These are phyloP conservation scores for Tyria jacobaeae DNA, from an alignment of 2,888 invertebrate species.

Conservation along the genomic window DNA sequence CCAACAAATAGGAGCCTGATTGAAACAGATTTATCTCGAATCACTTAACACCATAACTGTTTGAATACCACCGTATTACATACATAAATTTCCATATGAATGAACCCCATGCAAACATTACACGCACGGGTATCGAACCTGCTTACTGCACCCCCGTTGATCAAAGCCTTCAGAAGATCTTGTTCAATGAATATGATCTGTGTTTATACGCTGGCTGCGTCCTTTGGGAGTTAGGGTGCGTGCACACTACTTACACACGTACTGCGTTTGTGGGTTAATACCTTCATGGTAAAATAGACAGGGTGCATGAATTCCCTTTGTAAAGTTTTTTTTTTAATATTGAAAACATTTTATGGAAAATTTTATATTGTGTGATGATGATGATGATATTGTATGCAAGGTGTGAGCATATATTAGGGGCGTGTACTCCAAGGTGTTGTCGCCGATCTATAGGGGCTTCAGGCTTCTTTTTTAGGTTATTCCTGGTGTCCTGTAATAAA, in stretches of 20 bases:
- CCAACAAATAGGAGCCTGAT: not conserved
- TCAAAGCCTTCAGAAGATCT: slow-evolving; percentile 49
- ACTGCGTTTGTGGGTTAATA: slow-evolving; percentile 33
- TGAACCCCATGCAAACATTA: slow-evolving; percentile 20
- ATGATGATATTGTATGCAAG: too few species aligned
- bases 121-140: slow-evolving; percentile 23
- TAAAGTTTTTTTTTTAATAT: not conserved
- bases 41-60: slow-evolving; percentile 8
- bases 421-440: too few species aligned
- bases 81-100: slow-evolving; percentile 12
- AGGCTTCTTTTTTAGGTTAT: too few species aligned
- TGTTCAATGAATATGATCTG: slow-evolving; percentile 48
- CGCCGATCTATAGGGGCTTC: too few species aligned
- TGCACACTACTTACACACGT: slow-evolving; percentile 30
- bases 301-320: not conserved
- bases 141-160: slow-evolving; percentile 26
- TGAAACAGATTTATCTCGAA: slow-evolving; percentile 5
- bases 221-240: slow-evolving; percentile 43
- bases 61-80: slow-evolving; percentile 1
- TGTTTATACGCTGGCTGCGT: slow-evolving; percentile 46
- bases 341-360: not conserved
- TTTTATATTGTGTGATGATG: too few species aligned
- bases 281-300: slow-evolving; percentile 10
- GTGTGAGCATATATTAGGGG: too few species aligned
- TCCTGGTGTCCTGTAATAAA: too few species aligned